phyloP scores from a whole-genome alignment of 1,140 invertebrate species.

The Ceratina australensis region DNA sequence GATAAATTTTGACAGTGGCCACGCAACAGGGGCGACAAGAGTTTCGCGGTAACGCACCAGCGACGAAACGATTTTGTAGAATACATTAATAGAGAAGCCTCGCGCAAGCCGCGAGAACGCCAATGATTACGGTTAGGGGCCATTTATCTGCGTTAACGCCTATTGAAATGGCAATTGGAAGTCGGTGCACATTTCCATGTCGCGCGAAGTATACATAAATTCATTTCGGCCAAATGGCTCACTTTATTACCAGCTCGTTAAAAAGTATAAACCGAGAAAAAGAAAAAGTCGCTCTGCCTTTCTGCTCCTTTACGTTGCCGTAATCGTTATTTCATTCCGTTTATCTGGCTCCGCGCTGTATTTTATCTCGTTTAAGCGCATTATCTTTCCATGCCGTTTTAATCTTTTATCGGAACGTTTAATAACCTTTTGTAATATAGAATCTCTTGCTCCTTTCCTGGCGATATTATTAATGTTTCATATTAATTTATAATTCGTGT shows the following conservation, averaged over 20 bases:
- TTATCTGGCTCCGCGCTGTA: background rate
- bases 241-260: conserved; percentile 55
- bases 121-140: conserved; percentile 49
- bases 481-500: too few species aligned
- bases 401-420: background rate
- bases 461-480: too few species aligned
- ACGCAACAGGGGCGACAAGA: background rate
- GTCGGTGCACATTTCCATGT: conserved; percentile 44
- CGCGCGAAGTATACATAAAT: conserved; percentile 62
- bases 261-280: conserved; percentile 33
- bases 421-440: background rate
- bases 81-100: conserved; percentile 42
- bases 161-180: conserved; percentile 63
- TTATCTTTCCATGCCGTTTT: background rate
- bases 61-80: conserved; percentile 28
- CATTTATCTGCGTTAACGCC: conserved; percentile 68
- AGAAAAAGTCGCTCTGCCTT: conserved; percentile 27
- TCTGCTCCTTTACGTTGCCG: background rate
- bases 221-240: conserved; percentile 60
- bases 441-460: too few species aligned
- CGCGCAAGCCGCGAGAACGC: conserved; percentile 32
- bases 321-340: conserved; percentile 23
- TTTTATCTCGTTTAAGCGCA: background rate
- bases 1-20: background rate
- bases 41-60: background rate